Percentiles rank a stretch among this genome's conserved stretches.
phyloP scores from a whole-genome alignment of 1,140 invertebrate genomes.

The Drosophila azteca region DNA sequence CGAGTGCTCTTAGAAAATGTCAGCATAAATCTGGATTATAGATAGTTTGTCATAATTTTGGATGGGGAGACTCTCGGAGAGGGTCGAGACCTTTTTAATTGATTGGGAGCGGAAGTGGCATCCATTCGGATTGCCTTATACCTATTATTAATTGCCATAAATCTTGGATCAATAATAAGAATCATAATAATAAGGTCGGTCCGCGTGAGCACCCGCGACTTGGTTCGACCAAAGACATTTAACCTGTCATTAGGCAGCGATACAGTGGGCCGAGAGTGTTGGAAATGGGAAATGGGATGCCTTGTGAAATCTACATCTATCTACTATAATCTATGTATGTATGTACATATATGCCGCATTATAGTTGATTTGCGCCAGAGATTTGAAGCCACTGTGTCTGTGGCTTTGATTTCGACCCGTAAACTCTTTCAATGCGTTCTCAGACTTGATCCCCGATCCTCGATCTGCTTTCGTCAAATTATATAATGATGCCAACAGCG shows the following conservation, averaged over 20 bases:
- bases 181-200: constrained; percentile 44
- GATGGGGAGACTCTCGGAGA: constrained; percentile 2
- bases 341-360: too few species aligned
- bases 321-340: too few species aligned
- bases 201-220: constrained; percentile 6
- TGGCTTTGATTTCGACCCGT: constrained; percentile 40
- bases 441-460: not conserved
- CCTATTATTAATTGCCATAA: constrained; percentile 83
- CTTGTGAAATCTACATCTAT: too few species aligned
- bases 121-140: constrained; percentile 49
- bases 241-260: constrained; percentile 39
- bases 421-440: constrained; percentile 20
- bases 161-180: constrained; percentile 72
- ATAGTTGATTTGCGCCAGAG: too few species aligned
- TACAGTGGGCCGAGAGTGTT: constrained; percentile 10
- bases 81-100: constrained; percentile 49
- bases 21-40: constrained; percentile 71
- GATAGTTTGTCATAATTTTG: constrained; percentile 68
- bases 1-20: constrained; percentile 59
- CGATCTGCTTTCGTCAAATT: constrained; percentile 71
- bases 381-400: constrained; percentile 7
- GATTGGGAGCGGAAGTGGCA: constrained; percentile 77
- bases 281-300: too few species aligned
- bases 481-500: constrained; percentile 72
- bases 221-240: constrained; percentile 57